phyloP scores from a whole-genome alignment of 2,797 vertebrate species.

The Echeneis naucrates region DNA sequence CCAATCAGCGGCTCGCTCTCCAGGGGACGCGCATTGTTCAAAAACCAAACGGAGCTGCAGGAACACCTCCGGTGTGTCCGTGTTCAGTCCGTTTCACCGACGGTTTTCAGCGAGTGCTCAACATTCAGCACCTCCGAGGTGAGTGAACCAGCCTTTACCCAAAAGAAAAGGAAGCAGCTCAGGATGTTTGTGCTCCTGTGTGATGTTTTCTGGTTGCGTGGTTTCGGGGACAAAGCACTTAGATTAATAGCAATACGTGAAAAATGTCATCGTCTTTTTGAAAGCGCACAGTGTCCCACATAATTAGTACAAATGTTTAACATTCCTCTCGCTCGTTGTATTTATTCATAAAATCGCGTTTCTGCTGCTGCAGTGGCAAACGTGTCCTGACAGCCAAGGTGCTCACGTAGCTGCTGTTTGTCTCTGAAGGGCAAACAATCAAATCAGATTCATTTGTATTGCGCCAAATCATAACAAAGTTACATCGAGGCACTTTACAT shows the following conservation, averaged over 20 bases:
- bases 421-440: not conserved
- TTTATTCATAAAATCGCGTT: too few species aligned
- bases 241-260: not conserved
- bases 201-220: too few species aligned
- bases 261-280: not conserved
- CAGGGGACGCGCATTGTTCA: slow-evolving; percentile 70
- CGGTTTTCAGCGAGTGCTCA: fast-evolving
- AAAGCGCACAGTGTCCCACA: not conserved
- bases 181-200: too few species aligned
- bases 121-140: slow-evolving; percentile 28
- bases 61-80: slow-evolving; percentile 6
- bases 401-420: not conserved
- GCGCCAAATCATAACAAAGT: too few species aligned
- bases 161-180: too few species aligned
- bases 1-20: slow-evolving; percentile 52
- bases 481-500: too few species aligned
- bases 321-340: not conserved
- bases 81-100: too few species aligned
- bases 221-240: not conserved
- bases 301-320: not conserved
- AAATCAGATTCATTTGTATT: too few species aligned
- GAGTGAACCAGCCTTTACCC: slow-evolving; percentile 16
- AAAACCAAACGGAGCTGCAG: slow-evolving; percentile 49
- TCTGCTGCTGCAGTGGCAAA: not conserved
- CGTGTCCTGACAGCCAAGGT: not conserved